Percentiles rank a stretch among this genome's conserved stretches.
phyloP scores from a whole-genome alignment of 1,140 invertebrate species.

The Pseudomyrmex gracilis region DNA sequence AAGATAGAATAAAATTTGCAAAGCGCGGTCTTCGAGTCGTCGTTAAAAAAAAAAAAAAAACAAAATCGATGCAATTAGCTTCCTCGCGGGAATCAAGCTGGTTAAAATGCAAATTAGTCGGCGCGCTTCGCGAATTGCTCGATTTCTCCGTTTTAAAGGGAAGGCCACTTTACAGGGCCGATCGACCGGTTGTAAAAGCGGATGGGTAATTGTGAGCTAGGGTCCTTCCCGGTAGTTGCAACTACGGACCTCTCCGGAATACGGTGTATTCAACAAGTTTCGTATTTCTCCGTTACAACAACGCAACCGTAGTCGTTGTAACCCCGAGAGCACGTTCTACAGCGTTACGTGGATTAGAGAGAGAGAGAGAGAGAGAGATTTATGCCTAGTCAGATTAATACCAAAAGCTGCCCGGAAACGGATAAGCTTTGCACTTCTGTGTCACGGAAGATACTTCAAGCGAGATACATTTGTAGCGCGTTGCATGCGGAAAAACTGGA shows the following conservation, averaged over 20 bases:
- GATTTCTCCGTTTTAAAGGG: constrained; percentile 43
- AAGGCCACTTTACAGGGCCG: constrained; percentile 15
- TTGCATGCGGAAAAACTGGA: constrained; percentile 29
- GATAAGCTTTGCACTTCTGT: constrained; percentile 52
- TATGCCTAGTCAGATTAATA: constrained; percentile 59
- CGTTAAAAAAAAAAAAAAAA: background rate
- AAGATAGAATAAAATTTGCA: constrained; percentile 34
- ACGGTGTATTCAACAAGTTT: constrained; percentile 70
- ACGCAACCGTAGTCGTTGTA: background rate
- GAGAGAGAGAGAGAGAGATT: constrained; percentile 56
- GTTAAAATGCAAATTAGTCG: constrained; percentile 57
- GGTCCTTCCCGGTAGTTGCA: background rate
- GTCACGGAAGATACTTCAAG: constrained; percentile 53
- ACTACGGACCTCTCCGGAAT: constrained; percentile 24
- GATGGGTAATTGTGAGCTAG: constrained; percentile 30
- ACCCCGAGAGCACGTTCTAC: constrained; percentile 18
- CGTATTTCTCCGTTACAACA: constrained; percentile 48
- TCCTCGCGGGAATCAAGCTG: constrained; percentile 6
- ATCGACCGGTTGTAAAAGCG: constrained; percentile 54
- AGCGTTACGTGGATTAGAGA: constrained; percentile 52
- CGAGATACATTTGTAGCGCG: constrained; percentile 51
- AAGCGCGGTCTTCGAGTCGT: background rate
- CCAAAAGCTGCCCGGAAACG: constrained; percentile 56
- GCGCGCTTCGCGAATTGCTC: constrained; percentile 35
- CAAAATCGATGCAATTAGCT: constrained; percentile 35